Evolutionary conservation across 2,113 vertebrate species (phyloP), one percentile per base, ranked within the genome.

Genomic region (Cochlearius cochlearius): DNA sequence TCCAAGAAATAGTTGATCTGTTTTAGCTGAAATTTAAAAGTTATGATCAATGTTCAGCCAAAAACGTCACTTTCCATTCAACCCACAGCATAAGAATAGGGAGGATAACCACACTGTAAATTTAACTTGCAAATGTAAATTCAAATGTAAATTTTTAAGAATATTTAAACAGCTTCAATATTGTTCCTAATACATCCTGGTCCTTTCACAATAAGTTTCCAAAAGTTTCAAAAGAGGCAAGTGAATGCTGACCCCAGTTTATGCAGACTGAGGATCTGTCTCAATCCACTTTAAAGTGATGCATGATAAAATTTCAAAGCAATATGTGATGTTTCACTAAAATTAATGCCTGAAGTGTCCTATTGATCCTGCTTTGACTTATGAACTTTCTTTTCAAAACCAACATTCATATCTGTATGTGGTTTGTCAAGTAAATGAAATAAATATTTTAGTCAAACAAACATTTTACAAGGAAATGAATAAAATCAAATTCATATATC

Each of bases 381-480:
- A 78, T 64, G n/a, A 83, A 78, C 30, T 60, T 72, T 64, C 68
- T 90, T 97, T 96, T 94, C 30, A 72, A 86, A 96, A 88, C 29
- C 43, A 94, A 18, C 27, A 55, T 94, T 89, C 58, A 43, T 81
- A 90, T 84, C 23, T 93, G 6, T 22, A 68, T 47, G 15, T 55
- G 26, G 9, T 56, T 96, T 95, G 62, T 90, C 69, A 89, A 47
- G 29, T 16, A 16, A 32, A 72, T 49, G 39, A 88, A 79, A 52
- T 62, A 62, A 36, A 78, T 69, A 11, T 94, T 92, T 86, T 90
- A 72, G 41, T 76, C n/a, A 96, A 80, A 82, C 52, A 86, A 92
- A 82, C 11, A 85, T 89, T 96, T 96, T 92, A 60, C 72, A 94
- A 22, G 6, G 20, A 73, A 53, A 75, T 62, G n/a, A 94, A 92